phyloP scores from a whole-genome alignment of 2,797 vertebrate species.

The Pipistrellus pipistrellus region DNA sequence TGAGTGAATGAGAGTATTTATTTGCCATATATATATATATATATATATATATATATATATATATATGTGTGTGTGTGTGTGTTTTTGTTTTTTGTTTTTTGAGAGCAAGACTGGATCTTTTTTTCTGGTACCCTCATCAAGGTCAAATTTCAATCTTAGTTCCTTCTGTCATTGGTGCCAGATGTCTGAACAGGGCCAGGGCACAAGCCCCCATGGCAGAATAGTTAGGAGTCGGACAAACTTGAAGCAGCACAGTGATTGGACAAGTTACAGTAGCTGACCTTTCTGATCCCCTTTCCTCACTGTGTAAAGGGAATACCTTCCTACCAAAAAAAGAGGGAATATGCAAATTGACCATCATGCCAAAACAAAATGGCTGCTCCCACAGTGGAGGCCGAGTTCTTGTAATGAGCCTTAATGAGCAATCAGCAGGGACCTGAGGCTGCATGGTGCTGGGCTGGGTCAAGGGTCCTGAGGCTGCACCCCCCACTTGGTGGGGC shows the following conservation, averaged over 20 bases:
- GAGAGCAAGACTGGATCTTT: conserved; percentile 42
- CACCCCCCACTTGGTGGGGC: too few species aligned
- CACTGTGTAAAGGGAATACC: not conserved
- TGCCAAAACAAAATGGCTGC: too few species aligned
- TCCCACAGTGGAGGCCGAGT: too few species aligned
- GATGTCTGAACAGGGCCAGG: conserved; percentile 11
- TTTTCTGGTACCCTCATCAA: conserved; percentile 20
- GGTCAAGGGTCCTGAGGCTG: too few species aligned
- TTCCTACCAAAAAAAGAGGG: not conserved
- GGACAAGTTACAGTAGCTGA: not conserved
- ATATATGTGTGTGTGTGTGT: too few species aligned
- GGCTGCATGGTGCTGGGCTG: too few species aligned
- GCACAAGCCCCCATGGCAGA: not conserved
- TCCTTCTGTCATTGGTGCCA: conserved; percentile 28
- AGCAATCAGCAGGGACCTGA: too few species aligned
- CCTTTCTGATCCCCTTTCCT: conserved; percentile 21
- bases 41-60: too few species aligned
- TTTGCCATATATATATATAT: not conserved
- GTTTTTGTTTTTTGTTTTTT: not conserved
- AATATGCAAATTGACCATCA: too few species aligned
- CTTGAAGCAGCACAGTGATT: not conserved
- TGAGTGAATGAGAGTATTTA: conserved; percentile 54
- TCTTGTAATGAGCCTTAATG: too few species aligned
- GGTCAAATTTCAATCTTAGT: conserved; percentile 59
- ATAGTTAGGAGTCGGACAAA: conserved; percentile 3